Evolutionary conservation across 1,140 invertebrate species (phyloP).

Genomic region (Drosophila littoralis): DNA sequence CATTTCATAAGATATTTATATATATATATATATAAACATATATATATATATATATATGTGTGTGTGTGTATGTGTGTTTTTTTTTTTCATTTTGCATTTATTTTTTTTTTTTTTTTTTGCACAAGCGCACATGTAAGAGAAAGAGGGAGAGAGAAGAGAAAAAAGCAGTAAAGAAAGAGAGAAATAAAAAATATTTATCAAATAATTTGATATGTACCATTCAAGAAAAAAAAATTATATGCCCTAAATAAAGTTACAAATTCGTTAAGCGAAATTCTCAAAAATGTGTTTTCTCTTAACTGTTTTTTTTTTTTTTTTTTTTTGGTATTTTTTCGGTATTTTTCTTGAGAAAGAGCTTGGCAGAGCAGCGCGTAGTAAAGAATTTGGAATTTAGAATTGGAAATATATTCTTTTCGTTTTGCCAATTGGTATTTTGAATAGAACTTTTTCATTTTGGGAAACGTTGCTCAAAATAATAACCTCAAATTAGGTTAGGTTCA

Average conservation of each 20-base stretch:
- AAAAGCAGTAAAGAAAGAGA: conserved; percentile 68
- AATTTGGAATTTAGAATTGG: conserved; percentile 9
- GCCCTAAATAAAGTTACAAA: conserved; percentile 11
- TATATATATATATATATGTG: conserved; percentile 20
- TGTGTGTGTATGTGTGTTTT: conserved; percentile 10
- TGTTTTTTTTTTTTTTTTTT: conserved; percentile 17
- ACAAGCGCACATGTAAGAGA: conserved; percentile 78
- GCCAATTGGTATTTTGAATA: conserved; percentile 25
- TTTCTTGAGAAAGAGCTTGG: conserved; percentile 13
- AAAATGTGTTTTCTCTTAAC: not conserved
- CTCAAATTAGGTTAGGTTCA: not conserved
- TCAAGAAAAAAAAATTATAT: conserved; percentile 18
- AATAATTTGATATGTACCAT: conserved; percentile 57
- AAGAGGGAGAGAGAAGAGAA: conserved; percentile 64
- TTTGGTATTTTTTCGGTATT: not conserved
- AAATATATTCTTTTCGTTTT: conserved; percentile 3
- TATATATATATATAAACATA: conserved; percentile 36
- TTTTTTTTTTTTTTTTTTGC: conserved; percentile 49
- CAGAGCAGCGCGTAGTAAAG: conserved; percentile 21
- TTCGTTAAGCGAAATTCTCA: not conserved
- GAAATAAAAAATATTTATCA: conserved; percentile 69
- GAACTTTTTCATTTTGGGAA: not conserved
- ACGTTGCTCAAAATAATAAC: not conserved
- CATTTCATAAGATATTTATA: conserved; percentile 16
- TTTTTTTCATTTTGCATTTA: conserved; percentile 2